These are phyloP conservation scores for Melanotaenia boesemani DNA, from an alignment of 2,797 vertebrate species.

Conservation along the genomic window DNA sequence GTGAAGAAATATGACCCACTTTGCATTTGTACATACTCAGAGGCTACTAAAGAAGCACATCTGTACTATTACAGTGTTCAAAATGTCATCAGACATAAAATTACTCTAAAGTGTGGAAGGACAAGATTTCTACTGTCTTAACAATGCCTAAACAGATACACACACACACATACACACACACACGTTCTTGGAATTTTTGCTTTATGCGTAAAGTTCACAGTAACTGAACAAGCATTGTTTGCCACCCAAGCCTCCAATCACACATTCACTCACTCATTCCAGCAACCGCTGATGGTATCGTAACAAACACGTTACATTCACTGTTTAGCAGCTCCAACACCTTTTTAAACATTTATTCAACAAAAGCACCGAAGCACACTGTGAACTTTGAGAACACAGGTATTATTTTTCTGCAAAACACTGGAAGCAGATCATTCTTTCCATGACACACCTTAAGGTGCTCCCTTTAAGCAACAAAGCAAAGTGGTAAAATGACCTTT, in stretches of 20 bases:
- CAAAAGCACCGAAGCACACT: neutral
- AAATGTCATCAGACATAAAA: slow-evolving; percentile 4
- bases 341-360: neutral
- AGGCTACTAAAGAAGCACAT: neutral
- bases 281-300: neutral
- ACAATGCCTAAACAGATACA: neutral
- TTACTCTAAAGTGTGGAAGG: neutral
- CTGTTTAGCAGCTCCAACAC: neutral
- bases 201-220: slow-evolving; percentile 43
- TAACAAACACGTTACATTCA: neutral
- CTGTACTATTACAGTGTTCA: neutral
- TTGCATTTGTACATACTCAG: neutral
- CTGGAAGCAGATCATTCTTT: neutral
- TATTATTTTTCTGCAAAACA: neutral
- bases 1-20: slow-evolving; percentile 50
- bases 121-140: slow-evolving; percentile 14
- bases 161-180: slow-evolving; percentile 7
- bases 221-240: slow-evolving; percentile 55
- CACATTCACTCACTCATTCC: slow-evolving; percentile 19
- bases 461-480: neutral
- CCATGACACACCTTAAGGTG: slow-evolving; percentile 17
- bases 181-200: slow-evolving; percentile 48
- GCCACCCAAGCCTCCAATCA: slow-evolving; percentile 5
- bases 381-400: neutral
- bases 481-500: slow-evolving; percentile 16